These are phyloP conservation scores for Cyrtodaria siliqua DNA, from an alignment of 2,888 invertebrate species.

Conservation along the genomic window DNA sequence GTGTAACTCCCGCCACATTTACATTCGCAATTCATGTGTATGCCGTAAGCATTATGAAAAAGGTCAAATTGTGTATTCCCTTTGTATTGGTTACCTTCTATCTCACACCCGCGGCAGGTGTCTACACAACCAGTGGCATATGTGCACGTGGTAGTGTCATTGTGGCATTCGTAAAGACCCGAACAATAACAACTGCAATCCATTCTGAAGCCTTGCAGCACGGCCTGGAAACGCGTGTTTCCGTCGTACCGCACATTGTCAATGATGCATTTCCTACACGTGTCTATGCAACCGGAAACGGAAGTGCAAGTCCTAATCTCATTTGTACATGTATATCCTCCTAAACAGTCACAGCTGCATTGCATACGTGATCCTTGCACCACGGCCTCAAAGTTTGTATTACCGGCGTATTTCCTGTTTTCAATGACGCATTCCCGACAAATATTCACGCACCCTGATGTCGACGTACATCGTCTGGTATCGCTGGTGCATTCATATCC, in stretches of 20 bases:
- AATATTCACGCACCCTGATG: no score
- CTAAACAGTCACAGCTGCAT: slow-evolving; percentile 63
- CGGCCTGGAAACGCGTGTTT: slow-evolving; percentile 49
- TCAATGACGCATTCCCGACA: no score
- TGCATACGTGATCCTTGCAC: slow-evolving; percentile 43
- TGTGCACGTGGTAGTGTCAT: no score
- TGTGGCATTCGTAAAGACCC: slow-evolving; percentile 8
- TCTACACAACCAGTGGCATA: no score
- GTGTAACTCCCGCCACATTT: slow-evolving; percentile 34
- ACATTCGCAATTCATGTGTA: slow-evolving; percentile 41
- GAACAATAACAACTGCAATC: slow-evolving; percentile 47
- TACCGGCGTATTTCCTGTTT: slow-evolving; percentile 34
- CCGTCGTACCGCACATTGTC: slow-evolving; percentile 58
- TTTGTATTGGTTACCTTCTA: slow-evolving; percentile 38
- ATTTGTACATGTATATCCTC: slow-evolving; percentile 23
- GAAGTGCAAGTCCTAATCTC: slow-evolving; percentile 22
- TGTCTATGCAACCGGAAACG: slow-evolving; percentile 24
- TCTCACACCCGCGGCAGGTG: no score
- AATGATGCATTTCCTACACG: slow-evolving; percentile 58
- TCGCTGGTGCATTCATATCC: no score
- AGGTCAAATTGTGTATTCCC: slow-evolving; percentile 58
- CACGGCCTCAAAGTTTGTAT: slow-evolving; percentile 44
- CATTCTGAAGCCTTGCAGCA: slow-evolving; percentile 31
- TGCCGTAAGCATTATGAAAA: slow-evolving; percentile 29
- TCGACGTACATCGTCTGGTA: no score